Evolutionary conservation across 2,888 invertebrate species (phyloP), one percentile per base, ranked within the genome.

Genomic region (Aleiodes leptofemur): DNA sequence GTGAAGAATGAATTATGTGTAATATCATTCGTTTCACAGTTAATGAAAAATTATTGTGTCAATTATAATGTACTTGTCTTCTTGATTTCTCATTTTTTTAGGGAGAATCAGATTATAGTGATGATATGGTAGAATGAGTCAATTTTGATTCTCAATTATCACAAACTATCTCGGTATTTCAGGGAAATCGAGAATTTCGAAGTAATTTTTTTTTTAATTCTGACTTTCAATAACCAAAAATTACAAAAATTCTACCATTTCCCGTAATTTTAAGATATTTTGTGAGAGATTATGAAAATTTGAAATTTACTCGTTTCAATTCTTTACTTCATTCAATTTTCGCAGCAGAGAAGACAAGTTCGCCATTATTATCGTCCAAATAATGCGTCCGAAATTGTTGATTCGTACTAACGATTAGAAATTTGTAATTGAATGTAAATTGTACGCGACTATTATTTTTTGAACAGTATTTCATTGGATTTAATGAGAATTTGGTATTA

Each of bases 1-100:
- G 81, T 80, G 78, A 86, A 77, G 79, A 86, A 79, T 56, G 61
- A 68, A 72, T 57, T 23, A 43, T 34, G 11, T 56, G 11, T 59
- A 8, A 59, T 13, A 69, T 11, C 11, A 13, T 70, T 8, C 48
- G 9, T 9, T n/a, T 11, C 9, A n/a, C 38, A 64, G 5, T 64
- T 16, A n/a, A 14, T 29, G 69, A 61, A 16, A 31, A 48, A 29
- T 55, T 14, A 50, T 50, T 57, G 48, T 53, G 14, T 56, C 23
- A 43, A 57, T 69, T 50, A 61, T 57, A 48, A 48, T 34, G 31
- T 29, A 31, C 31, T 16, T 50, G 64, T 16, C 48, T 64, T 64
- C 48, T 64, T 11, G 8, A 9, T 29, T 5, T 56, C 13, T 73
- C 29, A n/a, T 48, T 57, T 43, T 48, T 29, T 23, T 23, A 23